Evolutionary conservation across 2,888 invertebrate genomes (phyloP).

Genomic region (Drosophila niveifrons): DNA sequence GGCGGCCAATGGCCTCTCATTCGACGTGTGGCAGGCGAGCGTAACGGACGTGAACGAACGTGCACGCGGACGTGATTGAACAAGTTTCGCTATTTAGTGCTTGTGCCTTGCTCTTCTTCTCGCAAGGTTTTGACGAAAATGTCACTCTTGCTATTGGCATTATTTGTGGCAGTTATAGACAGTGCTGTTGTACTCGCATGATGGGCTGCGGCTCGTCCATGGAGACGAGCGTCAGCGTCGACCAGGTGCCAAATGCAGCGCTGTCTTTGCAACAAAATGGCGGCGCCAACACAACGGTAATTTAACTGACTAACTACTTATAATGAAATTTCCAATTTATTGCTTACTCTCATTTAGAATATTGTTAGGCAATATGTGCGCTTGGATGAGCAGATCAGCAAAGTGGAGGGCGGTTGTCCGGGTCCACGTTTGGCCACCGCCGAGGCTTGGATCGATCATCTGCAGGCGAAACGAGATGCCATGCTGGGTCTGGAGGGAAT

Average conservation of each 20-base stretch:
- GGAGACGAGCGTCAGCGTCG: slow-evolving; percentile 68
- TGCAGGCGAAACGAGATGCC: slow-evolving; percentile 77
- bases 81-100: slow-evolving; percentile 9
- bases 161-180: neutral
- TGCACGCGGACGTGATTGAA: neutral
- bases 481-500: slow-evolving; percentile 70
- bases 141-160: slow-evolving; percentile 21
- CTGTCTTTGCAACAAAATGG: slow-evolving; percentile 58
- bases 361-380: slow-evolving; percentile 82
- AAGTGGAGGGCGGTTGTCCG: slow-evolving; percentile 82
- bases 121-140: slow-evolving; percentile 44
- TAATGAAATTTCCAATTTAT: neutral
- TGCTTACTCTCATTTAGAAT: slow-evolving; percentile 28
- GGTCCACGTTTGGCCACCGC: slow-evolving; percentile 84
- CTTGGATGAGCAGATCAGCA: slow-evolving; percentile 83
- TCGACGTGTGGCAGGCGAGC: slow-evolving; percentile 62
- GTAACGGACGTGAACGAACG: slow-evolving; percentile 39
- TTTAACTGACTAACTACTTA: neutral
- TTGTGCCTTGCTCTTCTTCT: slow-evolving; percentile 9
- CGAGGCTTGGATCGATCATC: slow-evolving; percentile 84
- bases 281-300: slow-evolving; percentile 51
- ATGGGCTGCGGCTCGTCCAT: slow-evolving; percentile 83
- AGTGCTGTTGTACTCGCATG: slow-evolving; percentile 35
- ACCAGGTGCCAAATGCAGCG: slow-evolving; percentile 51
- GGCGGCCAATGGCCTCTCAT: slow-evolving; percentile 53